Evolutionary conservation across 2,797 vertebrate species (phyloP), one percentile per base, ranked within the genome.

Genomic region (Holocentrus rufus): DNA sequence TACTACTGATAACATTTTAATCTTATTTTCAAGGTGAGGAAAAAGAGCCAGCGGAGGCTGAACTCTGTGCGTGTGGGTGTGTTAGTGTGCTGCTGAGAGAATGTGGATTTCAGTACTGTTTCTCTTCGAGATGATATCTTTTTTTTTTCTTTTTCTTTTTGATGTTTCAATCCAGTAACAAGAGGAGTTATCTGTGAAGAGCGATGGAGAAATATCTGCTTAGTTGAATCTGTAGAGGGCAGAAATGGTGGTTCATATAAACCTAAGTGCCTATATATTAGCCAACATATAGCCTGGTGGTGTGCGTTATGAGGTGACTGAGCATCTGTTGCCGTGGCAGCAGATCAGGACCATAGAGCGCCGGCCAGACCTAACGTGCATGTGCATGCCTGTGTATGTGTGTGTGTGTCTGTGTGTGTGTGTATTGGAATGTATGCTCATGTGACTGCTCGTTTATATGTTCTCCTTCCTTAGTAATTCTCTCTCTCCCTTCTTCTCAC

Each of bases 1-100:
- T 80, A 74, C 74, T 69, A 44, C 70, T 22, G 85, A 87, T 89
- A 90, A 90, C 75, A 77, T 84, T 88, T 85, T 86, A 82, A 90
- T 90, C 82, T 85, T 82, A 67, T 85, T 87, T 89, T 81, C 64
- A 89, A 78, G 73, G 72, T 76, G 77, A 76, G 52, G 83, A 78
- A 82, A 90, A 81, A 82, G 2, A 50, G 62, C 79, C 58, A 65
- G 58, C 46, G 27, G 44, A 68, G 58, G 46, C 73, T 77, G 60
- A 77, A 77, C 36, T 68, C 69, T n/a, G 6, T 15, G 20, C 20
- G 1, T 59, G 25, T 56, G 49, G 18, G 27, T 49, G 22, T 54
- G 13, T 55, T 11, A 2, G 23, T 55, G 23, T 63, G 72, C 23
- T 57, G 36, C 59, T 3, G 73, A 55, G 57, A 49, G 53, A 62